phyloP scores from a whole-genome alignment of 2,113 vertebrate species.

The Rhinolophus sinicus region DNA sequence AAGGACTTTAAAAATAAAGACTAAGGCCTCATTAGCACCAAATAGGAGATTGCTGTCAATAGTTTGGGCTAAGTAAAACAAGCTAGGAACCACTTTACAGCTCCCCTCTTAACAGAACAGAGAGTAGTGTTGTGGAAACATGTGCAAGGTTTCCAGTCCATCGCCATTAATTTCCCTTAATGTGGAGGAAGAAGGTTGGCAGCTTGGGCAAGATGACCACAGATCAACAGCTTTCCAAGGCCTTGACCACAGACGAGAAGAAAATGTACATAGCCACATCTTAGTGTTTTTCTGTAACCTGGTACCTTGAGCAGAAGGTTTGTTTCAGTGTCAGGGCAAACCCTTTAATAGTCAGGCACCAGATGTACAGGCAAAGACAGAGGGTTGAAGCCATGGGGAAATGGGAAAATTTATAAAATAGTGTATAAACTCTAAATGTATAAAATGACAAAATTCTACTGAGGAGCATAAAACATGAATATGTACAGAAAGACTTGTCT shows the following conservation, averaged over 20 bases:
- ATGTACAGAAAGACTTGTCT: neutral
- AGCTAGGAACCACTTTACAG: neutral
- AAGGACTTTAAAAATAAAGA: neutral
- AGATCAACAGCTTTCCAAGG: neutral
- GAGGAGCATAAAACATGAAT: neutral
- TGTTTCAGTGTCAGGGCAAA: neutral
- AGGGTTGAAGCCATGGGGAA: neutral
- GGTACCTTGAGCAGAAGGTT: neutral
- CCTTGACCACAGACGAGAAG: neutral
- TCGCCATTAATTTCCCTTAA: neutral
- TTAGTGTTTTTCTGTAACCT: neutral
- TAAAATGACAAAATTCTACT: neutral
- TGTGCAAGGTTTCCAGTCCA: neutral
- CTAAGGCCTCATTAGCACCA: neutral
- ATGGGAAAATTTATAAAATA: neutral
- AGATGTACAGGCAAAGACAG: neutral
- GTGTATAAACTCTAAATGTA: neutral
- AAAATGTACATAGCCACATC: neutral
- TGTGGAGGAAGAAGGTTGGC: neutral
- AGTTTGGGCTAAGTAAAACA: neutral
- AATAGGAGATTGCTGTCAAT: neutral
- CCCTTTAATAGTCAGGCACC: neutral
- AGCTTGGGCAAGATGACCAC: neutral
- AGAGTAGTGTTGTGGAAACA: neutral
- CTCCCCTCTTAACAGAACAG: neutral